These are phyloP conservation scores for Parnassius orleans DNA, from an alignment of 2,888 invertebrate genomes.

Conservation along the genomic window DNA sequence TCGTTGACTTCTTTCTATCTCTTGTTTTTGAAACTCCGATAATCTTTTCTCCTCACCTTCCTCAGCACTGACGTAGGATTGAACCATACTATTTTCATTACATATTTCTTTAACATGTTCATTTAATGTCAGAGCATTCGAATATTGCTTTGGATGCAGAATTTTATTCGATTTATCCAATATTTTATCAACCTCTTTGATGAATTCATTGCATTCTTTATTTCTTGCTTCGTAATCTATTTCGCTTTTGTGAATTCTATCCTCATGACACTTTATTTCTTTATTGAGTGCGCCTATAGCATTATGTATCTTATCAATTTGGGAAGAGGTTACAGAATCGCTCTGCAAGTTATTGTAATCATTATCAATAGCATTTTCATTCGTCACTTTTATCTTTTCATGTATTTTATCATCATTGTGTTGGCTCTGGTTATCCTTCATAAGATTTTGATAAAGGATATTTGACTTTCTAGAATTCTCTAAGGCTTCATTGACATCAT, in stretches of 20 bases:
- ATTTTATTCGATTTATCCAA: slow-evolving; percentile 61
- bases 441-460: slow-evolving; percentile 59
- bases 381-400: slow-evolving; percentile 27
- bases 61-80: not conserved
- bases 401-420: not conserved
- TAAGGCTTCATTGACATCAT: slow-evolving; percentile 69
- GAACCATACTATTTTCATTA: slow-evolving; percentile 1
- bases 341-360: slow-evolving; percentile 23
- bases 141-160: slow-evolving; percentile 49
- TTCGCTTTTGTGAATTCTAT: slow-evolving; percentile 60
- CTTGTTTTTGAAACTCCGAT: slow-evolving; percentile 46
- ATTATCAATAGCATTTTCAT: slow-evolving; percentile 27
- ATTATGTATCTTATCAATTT: slow-evolving; percentile 62
- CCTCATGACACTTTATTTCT: slow-evolving; percentile 64
- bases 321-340: slow-evolving; percentile 46
- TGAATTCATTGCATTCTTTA: slow-evolving; percentile 63
- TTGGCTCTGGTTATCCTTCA: slow-evolving; percentile 19
- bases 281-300: slow-evolving; percentile 61
- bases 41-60: slow-evolving; percentile 44
- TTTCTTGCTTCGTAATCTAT: slow-evolving; percentile 58
- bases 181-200: slow-evolving; percentile 66
- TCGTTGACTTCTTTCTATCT: slow-evolving; percentile 53
- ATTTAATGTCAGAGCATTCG: slow-evolving; percentile 15
- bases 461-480: slow-evolving; percentile 69
- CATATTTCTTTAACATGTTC: slow-evolving; percentile 14